These are phyloP conservation scores for Etia nguti DNA, from an alignment of 2,113 vertebrate genomes.

Conservation along the genomic window DNA sequence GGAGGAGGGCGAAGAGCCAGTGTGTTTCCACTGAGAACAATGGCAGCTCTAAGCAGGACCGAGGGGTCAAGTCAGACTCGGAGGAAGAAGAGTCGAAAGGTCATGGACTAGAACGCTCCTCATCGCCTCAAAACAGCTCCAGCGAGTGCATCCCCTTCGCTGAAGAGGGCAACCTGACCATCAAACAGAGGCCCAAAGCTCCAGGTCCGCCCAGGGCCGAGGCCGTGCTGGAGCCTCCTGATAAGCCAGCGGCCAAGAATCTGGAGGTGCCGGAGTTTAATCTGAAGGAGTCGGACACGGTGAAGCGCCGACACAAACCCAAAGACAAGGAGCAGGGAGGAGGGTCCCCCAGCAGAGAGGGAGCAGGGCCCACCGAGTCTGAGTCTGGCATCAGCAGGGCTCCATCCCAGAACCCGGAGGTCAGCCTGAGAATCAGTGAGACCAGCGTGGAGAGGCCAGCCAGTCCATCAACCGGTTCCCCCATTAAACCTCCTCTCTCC, in stretches of 20 bases:
- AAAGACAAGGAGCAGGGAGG: conserved; percentile 79
- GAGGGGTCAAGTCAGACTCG: conserved; percentile 71
- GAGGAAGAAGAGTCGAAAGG: conserved; percentile 75
- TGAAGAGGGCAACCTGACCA: conserved; percentile 95
- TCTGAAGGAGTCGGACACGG: conserved; percentile 92
- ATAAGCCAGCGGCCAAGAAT: conserved; percentile 10
- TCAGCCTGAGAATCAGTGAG: conserved; percentile 63
- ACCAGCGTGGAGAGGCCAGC: conserved; percentile 64
- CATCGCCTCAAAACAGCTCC: conserved; percentile 86
- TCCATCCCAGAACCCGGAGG: conserved; percentile 17
- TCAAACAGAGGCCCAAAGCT: conserved; percentile 94
- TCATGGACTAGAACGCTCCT: conserved; percentile 38
- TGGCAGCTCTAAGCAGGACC: background rate
- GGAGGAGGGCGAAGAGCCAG: conserved; percentile 79
- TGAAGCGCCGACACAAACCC: conserved; percentile 87
- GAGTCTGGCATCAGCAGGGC: background rate
- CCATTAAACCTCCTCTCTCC: conserved; percentile 65
- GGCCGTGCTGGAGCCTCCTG: conserved; percentile 30
- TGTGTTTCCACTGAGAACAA: conserved; percentile 43
- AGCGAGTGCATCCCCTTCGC: conserved; percentile 95
- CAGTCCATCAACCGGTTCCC: conserved; percentile 36
- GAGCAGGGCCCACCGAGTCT: background rate
- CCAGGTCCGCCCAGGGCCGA: conserved; percentile 61
- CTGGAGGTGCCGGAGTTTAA: conserved; percentile 82
- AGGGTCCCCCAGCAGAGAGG: conserved; percentile 46